These are phyloP conservation scores for Leptocoma aspasia DNA, from an alignment of 2,113 vertebrate genomes.

Conservation along the genomic window DNA sequence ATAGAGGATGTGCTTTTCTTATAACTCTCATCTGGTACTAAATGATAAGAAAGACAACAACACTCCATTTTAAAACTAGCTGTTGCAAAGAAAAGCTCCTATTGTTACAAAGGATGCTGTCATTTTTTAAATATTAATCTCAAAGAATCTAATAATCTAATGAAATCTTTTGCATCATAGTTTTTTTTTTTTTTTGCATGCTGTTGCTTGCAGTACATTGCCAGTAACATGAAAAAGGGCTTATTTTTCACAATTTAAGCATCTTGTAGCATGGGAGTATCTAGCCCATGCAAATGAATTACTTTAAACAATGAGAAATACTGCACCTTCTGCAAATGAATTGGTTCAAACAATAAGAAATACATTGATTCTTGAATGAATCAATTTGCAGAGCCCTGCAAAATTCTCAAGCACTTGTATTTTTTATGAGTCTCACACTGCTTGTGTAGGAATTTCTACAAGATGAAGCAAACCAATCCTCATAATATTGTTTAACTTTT, in stretches of 20 bases:
- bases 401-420: background rate
- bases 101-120: slow-evolving; percentile 48
- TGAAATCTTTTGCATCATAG: slow-evolving; percentile 56
- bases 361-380: background rate
- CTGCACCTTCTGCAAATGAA: background rate
- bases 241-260: slow-evolving; percentile 54
- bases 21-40: slow-evolving; percentile 57
- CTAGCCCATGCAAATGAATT: slow-evolving; percentile 21
- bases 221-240: background rate
- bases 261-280: background rate
- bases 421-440: background rate
- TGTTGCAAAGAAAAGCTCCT: slow-evolving; percentile 43
- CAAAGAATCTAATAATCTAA: slow-evolving; percentile 69
- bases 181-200: slow-evolving; percentile 4
- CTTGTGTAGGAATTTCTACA: background rate
- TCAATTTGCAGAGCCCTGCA: background rate
- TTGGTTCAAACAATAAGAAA: slow-evolving; percentile 26
- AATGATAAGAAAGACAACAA: slow-evolving; percentile 69
- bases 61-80: slow-evolving; percentile 58
- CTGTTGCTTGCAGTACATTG: background rate
- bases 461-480: background rate
- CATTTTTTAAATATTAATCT: slow-evolving; percentile 71
- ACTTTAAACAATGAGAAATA: slow-evolving; percentile 41
- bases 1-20: slow-evolving; percentile 61
- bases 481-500: background rate